A percentile compares a stretch with the other conserved stretches of the same genome.
These are phyloP conservation scores for Paramacrobiotus metropolitanus DNA, from an alignment of 1,140 invertebrate genomes.

Conservation along the genomic window DNA sequence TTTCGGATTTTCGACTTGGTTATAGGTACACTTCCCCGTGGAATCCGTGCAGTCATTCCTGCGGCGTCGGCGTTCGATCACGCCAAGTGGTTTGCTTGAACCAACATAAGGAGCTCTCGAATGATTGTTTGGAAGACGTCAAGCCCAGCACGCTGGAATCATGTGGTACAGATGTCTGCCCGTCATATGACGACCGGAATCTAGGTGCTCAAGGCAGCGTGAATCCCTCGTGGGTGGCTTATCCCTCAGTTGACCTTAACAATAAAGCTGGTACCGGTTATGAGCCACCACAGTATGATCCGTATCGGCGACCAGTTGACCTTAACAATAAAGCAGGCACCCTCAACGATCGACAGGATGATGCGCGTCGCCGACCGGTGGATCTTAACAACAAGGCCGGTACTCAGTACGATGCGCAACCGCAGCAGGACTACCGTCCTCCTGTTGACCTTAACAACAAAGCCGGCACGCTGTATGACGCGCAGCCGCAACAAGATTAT, in stretches of 20 bases:
- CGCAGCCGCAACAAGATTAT: background rate
- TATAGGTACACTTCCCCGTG: background rate
- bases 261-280: background rate
- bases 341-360: background rate
- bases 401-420: background rate
- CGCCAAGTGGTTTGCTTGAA: background rate
- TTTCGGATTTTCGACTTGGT: too few relatives aligned
- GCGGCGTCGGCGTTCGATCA: background rate
- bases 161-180: background rate
- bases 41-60: background rate
- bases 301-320: background rate
- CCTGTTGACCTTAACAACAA: background rate
- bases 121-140: background rate
- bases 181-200: background rate
- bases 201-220: background rate
- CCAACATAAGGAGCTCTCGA: background rate
- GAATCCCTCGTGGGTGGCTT: background rate
- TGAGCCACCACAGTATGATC: background rate
- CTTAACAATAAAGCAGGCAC: background rate
- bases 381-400: constrained; percentile 5
- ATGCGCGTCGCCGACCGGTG: background rate
- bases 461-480: background rate
- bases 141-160: background rate
- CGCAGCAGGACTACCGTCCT: constrained; percentile 1
- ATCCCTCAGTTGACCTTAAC: background rate